Evolutionary conservation across 1,140 invertebrate genomes (phyloP).

Genomic region (Cepaea nemoralis): DNA sequence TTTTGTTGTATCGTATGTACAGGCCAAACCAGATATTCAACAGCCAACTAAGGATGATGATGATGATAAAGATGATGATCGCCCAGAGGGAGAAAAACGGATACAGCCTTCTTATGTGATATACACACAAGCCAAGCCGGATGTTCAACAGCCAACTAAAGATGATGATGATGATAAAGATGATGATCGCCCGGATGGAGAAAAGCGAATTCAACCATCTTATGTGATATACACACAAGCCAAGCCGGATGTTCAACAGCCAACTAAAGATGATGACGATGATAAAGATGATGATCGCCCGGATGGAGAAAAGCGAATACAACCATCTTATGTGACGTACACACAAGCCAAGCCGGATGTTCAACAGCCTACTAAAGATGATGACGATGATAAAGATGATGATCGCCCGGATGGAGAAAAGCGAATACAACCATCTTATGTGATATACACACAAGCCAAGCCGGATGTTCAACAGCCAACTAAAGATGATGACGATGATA

Average conservation of each 20-base stretch:
- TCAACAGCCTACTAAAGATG: slow-evolving; percentile 22
- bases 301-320: background rate
- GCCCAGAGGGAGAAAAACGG: background rate
- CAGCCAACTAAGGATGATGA: slow-evolving; percentile 27
- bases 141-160: slow-evolving; percentile 28
- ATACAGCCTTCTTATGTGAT: background rate
- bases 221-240: background rate
- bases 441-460: background rate
- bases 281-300: too few species aligned
- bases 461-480: slow-evolving; percentile 31
- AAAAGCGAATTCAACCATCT: background rate
- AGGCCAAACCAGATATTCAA: slow-evolving; percentile 35
- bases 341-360: slow-evolving; percentile 32
- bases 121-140: slow-evolving; percentile 18
- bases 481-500: too few species aligned
- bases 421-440: background rate
- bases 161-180: too few species aligned
- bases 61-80: too few species aligned
- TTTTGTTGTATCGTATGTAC: background rate
- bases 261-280: slow-evolving; percentile 21
- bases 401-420: background rate
- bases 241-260: slow-evolving; percentile 34
- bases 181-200: background rate
- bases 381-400: too few species aligned
- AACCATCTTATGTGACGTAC: background rate